Evolutionary conservation across 2,888 invertebrate species (phyloP), one percentile per base, ranked within the genome.

Genomic region (Leptinotarsa haldemani): DNA sequence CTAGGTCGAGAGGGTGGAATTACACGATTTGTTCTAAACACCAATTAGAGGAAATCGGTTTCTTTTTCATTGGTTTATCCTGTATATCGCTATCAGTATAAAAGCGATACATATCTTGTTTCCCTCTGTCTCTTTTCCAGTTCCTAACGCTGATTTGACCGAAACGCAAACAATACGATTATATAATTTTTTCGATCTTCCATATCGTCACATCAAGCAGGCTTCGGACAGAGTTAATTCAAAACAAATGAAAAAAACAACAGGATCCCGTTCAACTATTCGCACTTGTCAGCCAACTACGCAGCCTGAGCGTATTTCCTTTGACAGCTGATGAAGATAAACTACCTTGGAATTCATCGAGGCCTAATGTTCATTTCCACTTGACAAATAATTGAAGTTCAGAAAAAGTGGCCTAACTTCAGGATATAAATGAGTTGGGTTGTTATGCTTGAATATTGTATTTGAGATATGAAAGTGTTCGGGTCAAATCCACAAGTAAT

Each of bases 261-360:
- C 40, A 22, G 0, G 22, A 58, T 25, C 15, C 25, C 22, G 22
- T 58, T 58, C 25, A 22, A 58, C 22, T 58, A 58, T 58, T 22
- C 58, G 58, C 58, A 58, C 58, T 15, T 15, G 58, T 25, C 58
- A 58, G 58, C 58, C 58, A 58, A 25, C 58, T 58, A 58, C 58
- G 58, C 25, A 58, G 22, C 58, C 22, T 4, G 16, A 56, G 16
- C 58, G 25, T 58, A 58, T 25, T 58, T 58, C 58, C 15, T 25
- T 25, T 58, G 58, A 58, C 58, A 58, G 58, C 16, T 58, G 58
- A 58, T 25, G 58, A 58, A 58, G 58, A 58, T 58, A 58, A 58
- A 58, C 58, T 58, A 20, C 25, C 25, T 15, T n/a, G 58, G 20
- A 58, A 20, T 58, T 20, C 15, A 20, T 20, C 22, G 25, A 20